Percentiles rank a stretch among this genome's conserved stretches.
Evolutionary conservation across 2,888 invertebrate species (phyloP).

Genomic region (Sinelater perroti): DNA sequence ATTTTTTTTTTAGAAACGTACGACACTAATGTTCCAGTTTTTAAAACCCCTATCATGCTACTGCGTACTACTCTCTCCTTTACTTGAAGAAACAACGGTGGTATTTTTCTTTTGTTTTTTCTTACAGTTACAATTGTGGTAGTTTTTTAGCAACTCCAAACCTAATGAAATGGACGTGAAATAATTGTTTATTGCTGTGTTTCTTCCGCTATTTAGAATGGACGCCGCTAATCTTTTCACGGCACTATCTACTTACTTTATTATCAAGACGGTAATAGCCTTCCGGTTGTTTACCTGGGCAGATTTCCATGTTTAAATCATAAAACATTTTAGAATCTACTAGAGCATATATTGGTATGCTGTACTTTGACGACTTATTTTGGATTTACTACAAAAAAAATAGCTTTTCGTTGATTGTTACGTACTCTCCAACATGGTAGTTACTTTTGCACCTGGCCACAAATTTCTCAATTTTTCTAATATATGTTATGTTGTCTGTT

Average conservation of each 20-base stretch:
- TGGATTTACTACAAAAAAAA: slow-evolving; percentile 49
- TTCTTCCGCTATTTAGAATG: background rate
- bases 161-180: background rate
- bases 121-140: too few relatives aligned
- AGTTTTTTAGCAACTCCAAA: too few relatives aligned
- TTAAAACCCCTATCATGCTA: too few relatives aligned
- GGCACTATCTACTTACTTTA: background rate
- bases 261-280: slow-evolving; percentile 27
- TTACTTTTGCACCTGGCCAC: too few relatives aligned
- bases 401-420: slow-evolving; percentile 47
- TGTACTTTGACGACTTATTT: slow-evolving; percentile 48
- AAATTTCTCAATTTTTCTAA: too few relatives aligned
- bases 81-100: too few relatives aligned
- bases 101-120: too few relatives aligned
- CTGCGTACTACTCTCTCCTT: too few relatives aligned
- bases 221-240: background rate
- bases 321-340: slow-evolving; percentile 45
- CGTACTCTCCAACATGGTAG: too few relatives aligned
- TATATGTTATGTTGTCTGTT: too few relatives aligned
- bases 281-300: slow-evolving; percentile 39
- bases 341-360: slow-evolving; percentile 45
- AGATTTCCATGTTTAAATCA: slow-evolving; percentile 44
- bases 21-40: too few relatives aligned
- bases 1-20: too few relatives aligned
- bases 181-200: background rate